A percentile compares a stretch with the other conserved stretches of the same genome.
Evolutionary conservation across 2,888 invertebrate genomes (phyloP).

Genomic region (Syrista parreyssii): DNA sequence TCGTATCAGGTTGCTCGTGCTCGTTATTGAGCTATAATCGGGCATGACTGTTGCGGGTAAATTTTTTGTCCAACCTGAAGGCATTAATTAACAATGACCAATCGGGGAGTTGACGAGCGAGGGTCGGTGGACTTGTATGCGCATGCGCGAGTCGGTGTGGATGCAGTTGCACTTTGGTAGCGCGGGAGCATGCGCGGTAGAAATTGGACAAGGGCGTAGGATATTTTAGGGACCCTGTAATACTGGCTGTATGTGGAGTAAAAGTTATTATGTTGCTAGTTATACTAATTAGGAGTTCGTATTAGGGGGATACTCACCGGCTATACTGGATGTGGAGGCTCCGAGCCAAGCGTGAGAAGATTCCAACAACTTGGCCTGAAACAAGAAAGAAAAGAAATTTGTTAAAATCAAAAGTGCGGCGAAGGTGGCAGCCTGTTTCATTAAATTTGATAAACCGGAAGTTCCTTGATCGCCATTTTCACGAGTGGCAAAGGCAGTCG

Average conservation of each 20-base stretch:
- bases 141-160: background rate
- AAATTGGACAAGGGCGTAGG: background rate
- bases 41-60: background rate
- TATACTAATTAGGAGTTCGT: background rate
- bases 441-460: background rate
- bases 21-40: background rate
- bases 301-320: conserved; percentile 78
- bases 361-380: conserved; percentile 92
- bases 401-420: background rate
- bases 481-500: background rate
- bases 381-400: conserved; percentile 63
- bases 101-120: background rate
- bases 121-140: background rate
- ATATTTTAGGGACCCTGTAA: background rate
- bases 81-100: background rate
- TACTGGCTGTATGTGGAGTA: background rate
- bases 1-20: background rate
- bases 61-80: background rate
- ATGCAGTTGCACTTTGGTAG: background rate
- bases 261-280: background rate
- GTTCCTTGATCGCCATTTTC: background rate
- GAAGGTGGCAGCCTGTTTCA: background rate
- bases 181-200: background rate
- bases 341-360: conserved; percentile 94
- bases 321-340: conserved; percentile 87